Conservation (phyloP, 2,797 vertebrate species). For the Gymnothorax reevesii region DNA sequence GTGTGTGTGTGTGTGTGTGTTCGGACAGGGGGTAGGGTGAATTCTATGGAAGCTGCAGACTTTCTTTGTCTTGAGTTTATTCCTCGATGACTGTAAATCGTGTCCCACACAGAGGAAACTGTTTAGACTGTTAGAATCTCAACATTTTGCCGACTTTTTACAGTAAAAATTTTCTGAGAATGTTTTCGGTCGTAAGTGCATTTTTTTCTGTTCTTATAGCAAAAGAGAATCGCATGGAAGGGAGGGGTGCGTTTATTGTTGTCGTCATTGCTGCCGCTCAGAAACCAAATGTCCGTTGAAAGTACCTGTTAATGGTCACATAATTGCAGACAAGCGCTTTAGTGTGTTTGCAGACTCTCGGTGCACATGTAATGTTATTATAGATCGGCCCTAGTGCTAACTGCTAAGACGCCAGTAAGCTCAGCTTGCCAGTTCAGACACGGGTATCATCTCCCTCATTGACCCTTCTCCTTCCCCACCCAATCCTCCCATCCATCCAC, state of each 20-base stretch:
- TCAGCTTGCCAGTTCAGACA: background rate
- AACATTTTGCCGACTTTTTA: slow-evolving; percentile 17
- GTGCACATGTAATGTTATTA: background rate
- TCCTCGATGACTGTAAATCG: background rate
- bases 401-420: background rate
- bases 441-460: no score
- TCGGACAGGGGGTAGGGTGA: background rate
- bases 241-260: background rate
- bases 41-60: slow-evolving; percentile 14
- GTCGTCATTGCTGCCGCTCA: slow-evolving; percentile 4
- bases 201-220: slow-evolving; percentile 9
- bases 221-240: slow-evolving; percentile 1
- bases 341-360: background rate
- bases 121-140: background rate
- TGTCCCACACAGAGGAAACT: background rate
- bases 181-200: slow-evolving; percentile 2
- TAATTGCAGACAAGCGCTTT: background rate
- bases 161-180: slow-evolving; percentile 15
- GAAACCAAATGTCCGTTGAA: slow-evolving; percentile 3
- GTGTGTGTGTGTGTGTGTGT: background rate
- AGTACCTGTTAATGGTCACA: background rate
- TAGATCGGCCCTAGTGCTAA: background rate
- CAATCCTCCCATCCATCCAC: background rate
- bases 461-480: background rate
- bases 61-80: background rate